Conservation (phyloP, 2,113 vertebrate genomes). For the Poecile atricapillus region DNA sequence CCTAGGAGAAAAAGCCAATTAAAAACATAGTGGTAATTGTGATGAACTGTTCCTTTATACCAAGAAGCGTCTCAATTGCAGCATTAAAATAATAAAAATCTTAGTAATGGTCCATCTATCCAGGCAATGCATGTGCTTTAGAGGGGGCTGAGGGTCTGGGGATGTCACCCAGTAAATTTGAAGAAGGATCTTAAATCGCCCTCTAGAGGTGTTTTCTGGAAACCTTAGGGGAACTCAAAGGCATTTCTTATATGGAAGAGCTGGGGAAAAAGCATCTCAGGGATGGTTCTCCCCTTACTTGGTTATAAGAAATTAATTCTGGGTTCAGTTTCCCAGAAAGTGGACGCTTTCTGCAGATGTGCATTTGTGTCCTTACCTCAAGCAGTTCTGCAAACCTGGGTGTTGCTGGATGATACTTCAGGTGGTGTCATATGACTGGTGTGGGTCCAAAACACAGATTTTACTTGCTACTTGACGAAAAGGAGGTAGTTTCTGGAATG, state of each 20-base stretch:
- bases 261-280: not conserved
- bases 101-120: accelerated
- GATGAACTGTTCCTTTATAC: not conserved
- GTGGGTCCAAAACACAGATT: not conserved
- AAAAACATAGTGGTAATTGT: accelerated
- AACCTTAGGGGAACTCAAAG: not conserved
- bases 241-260: not conserved
- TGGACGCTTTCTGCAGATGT: too few relatives aligned
- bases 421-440: accelerated
- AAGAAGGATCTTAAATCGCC: not conserved
- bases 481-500: not conserved
- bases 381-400: not conserved
- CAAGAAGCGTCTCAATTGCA: not conserved
- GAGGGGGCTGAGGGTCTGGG: too few relatives aligned
- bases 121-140: accelerated
- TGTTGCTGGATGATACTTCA: not conserved
- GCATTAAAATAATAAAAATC: accelerated
- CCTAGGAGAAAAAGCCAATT: not conserved
- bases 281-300: not conserved
- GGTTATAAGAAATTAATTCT: not conserved
- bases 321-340: not conserved
- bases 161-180: accelerated
- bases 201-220: not conserved
- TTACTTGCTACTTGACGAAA: not conserved
- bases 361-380: not conserved